phyloP scores from a whole-genome alignment of 2,797 vertebrate species.

The Merluccius polli region DNA sequence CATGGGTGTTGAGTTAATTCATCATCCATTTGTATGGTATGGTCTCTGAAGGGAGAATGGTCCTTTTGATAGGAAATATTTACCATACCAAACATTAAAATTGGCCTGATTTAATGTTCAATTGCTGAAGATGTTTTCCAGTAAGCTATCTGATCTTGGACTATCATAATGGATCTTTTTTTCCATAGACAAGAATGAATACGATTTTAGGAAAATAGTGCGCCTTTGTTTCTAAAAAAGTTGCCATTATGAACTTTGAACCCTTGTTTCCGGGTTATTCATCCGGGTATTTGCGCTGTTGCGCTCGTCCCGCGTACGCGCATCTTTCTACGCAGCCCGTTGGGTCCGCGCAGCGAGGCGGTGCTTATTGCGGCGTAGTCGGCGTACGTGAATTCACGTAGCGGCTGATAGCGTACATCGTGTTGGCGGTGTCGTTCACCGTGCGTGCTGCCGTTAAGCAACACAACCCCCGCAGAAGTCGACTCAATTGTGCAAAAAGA shows the following conservation, averaged over 20 bases:
- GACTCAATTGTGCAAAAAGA: slow-evolving; percentile 1
- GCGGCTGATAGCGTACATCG: slow-evolving; percentile 39
- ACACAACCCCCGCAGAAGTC: slow-evolving; percentile 19
- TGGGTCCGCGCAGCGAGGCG: accelerated
- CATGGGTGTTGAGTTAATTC: not conserved
- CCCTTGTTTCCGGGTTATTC: slow-evolving; percentile 9
- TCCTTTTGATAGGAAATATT: not conserved
- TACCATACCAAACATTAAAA: not conserved
- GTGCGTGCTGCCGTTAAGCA: slow-evolving; percentile 35
- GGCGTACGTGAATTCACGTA: slow-evolving; percentile 38
- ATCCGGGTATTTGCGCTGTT: slow-evolving; percentile 52
- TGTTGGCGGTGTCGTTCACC: slow-evolving; percentile 46
- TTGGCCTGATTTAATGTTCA: not conserved
- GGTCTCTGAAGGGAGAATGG: too few species aligned
- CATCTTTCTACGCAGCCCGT: slow-evolving; percentile 37
- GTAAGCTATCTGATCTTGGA: not conserved
- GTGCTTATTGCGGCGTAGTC: slow-evolving; percentile 16
- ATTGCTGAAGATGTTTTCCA: not conserved
- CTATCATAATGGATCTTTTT: too few species aligned
- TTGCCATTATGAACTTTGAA: slow-evolving; percentile 3
- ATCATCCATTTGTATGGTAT: too few species aligned
- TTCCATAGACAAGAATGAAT: too few species aligned
- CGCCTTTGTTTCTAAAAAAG: not conserved
- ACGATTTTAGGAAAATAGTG: too few species aligned
- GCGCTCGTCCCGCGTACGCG: slow-evolving; percentile 39